Base-by-base conservation (phyloP, 1,140 invertebrate species). In the Steinernema khuongi region DNA sequence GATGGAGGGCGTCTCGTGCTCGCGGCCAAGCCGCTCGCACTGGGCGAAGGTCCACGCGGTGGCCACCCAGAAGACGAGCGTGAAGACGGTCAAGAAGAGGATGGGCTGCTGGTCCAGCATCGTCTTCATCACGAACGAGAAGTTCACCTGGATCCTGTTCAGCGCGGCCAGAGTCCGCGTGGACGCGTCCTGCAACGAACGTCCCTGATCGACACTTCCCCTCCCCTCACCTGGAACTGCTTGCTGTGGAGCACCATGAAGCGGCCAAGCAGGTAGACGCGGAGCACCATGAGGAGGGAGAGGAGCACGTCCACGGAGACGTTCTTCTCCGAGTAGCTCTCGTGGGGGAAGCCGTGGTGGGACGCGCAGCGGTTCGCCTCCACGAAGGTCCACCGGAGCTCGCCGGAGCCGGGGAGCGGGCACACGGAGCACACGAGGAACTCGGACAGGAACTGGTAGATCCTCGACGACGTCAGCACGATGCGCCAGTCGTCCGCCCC, bases 231-330 rank as follows among this genome's bases (percentile, higher is more conserved):
- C 78, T 84, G 83, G 88, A 99, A 99, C 72, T 99, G 90, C 90
- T 98, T 97, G 87, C 94, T 96, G 88, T 99, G 97, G 79, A 99
- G 90, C 81, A 99, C 90, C 95, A 99, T 98, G 78, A 98, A 96
- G 82, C 97, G 91, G 88, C 94, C 97, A 87, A 99, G 96, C 86
- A 99, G 90, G 89, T 99, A 99, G 79, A 99, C 91, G 83, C 97
- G 90, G 85, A 97, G 91, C 89, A 99, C 97, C 97, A 99, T 99
- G 79, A 96, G 94, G 85, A 99, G 89, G 81, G 96, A 98, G 74
- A 99, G 90, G 75, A 94, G 91, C 73, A 98, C 93, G 86, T 99
- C 96, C 17, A 83, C 44, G 0, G 81, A 81, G 31, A 82, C 79
- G 36, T 44, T 50, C 41, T 74, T 80, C 79, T 28, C 70, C 22